These are phyloP conservation scores for Trachops cirrhosus DNA, from an alignment of 2,797 vertebrate species.

Conservation along the genomic window DNA sequence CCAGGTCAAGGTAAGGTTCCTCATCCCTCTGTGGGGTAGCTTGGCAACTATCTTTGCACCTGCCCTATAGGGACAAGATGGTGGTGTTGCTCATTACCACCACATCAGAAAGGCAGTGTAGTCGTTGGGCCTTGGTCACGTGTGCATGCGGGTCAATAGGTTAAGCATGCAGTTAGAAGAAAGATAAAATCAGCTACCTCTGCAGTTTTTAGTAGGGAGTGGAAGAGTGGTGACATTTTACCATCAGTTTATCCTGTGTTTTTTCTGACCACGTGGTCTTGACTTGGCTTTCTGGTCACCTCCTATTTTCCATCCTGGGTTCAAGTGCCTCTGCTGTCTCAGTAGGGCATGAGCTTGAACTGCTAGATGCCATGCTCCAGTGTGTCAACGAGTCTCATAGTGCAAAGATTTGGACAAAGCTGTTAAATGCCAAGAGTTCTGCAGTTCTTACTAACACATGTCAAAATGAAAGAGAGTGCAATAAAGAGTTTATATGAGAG, in stretches of 20 bases:
- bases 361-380: not conserved
- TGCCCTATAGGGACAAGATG: not conserved
- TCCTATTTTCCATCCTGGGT: not conserved
- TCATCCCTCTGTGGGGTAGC: not conserved
- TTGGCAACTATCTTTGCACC: not conserved
- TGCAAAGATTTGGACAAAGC: not conserved
- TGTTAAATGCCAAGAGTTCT: not conserved
- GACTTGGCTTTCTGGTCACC: not conserved
- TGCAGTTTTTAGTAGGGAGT: not conserved
- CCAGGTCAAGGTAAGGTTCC: not conserved
- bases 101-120: not conserved
- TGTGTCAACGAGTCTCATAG: not conserved
- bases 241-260: not conserved
- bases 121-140: not conserved
- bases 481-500: not conserved
- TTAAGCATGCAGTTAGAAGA: not conserved
- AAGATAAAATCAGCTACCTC: not conserved
- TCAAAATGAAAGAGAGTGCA: not conserved
- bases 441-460: not conserved
- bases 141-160: not conserved
- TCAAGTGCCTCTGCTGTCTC: not conserved
- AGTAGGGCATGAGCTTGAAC: not conserved
- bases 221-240: not conserved
- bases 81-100: not conserved
- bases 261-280: not conserved